Evolutionary conservation across 2,797 vertebrate species (phyloP), one percentile per base, ranked within the genome.

Genomic region (Adelosebastes latens): DNA sequence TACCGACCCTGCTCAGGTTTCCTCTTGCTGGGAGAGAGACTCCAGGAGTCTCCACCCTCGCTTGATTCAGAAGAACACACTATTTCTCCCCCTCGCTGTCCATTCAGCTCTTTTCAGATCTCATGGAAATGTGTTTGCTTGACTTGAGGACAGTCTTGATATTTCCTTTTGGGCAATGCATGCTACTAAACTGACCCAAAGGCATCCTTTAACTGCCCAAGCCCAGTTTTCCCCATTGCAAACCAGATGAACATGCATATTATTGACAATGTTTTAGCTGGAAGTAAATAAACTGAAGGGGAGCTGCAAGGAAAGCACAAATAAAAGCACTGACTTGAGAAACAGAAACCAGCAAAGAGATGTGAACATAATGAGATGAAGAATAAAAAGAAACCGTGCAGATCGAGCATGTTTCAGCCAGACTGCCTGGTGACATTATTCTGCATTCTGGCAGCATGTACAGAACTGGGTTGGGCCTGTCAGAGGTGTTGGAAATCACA

Each of bases 1-100:
- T 70, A 90, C 91, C 63, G 81, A 87, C 86, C 88, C 91, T 73
- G 87, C 90, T 94, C 88, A 86, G 87, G 88, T 94, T 94, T 92
- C 90, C 80, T 87, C 83, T 81, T 8, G 22, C 83, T 85, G 82
- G 80, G 87, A 84, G 86, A 89, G 71, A 78, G 72, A 68, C 84
- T 80, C 16, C 34, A 63, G 69, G 73, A 88, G 79, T 86, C 88
- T 80, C 88, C 85, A 65, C 90, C 88, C 82, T 87, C 69, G 53
- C 69, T 72, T 74, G 55, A 56, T 75, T 84, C 77, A 55, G 53
- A 80, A 72, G 73, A 71, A 83, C 70, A 71, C 80, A 71, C n/a
- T 27, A 5, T 65, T 75, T 72, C 65, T 24, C 34, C 39, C 39
- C 36, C 34, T 63, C 20, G 52, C 65, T 65, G 76, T 65, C 39